These are phyloP conservation scores for Sinocyclocheilus rhinocerous DNA, from an alignment of 2,113 vertebrate species.

Conservation along the genomic window DNA sequence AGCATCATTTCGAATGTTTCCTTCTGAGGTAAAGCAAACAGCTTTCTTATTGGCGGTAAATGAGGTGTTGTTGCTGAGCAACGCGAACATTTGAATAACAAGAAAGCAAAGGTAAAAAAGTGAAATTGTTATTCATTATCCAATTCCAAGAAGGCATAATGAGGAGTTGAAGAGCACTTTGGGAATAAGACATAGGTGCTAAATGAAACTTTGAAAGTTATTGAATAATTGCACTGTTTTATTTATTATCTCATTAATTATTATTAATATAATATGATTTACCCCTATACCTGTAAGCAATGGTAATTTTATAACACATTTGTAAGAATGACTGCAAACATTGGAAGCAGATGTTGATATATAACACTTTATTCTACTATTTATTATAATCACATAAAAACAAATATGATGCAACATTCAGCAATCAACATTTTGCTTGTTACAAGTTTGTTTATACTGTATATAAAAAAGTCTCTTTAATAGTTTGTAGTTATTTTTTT, in stretches of 20 bases:
- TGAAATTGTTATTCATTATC: neutral
- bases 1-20: neutral
- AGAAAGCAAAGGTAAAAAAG: slow-evolving; percentile 7
- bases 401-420: neutral
- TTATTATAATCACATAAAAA: neutral
- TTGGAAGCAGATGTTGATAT: no score
- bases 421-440: neutral
- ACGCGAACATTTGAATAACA: neutral
- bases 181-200: neutral
- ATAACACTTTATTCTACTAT: no score
- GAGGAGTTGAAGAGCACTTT: neutral
- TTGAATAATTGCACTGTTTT: neutral
- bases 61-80: slow-evolving; percentile 15
- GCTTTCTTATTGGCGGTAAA: neutral
- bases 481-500: no score
- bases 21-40: neutral
- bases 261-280: neutral
- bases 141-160: neutral
- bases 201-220: neutral
- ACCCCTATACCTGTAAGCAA: no score
- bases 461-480: no score
- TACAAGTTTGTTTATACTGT: neutral
- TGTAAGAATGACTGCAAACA: no score
- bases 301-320: no score
- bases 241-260: neutral